Evolutionary conservation across 2,888 invertebrate genomes (phyloP), one percentile per base, ranked within the genome.

Genomic region (Nineta flava): DNA sequence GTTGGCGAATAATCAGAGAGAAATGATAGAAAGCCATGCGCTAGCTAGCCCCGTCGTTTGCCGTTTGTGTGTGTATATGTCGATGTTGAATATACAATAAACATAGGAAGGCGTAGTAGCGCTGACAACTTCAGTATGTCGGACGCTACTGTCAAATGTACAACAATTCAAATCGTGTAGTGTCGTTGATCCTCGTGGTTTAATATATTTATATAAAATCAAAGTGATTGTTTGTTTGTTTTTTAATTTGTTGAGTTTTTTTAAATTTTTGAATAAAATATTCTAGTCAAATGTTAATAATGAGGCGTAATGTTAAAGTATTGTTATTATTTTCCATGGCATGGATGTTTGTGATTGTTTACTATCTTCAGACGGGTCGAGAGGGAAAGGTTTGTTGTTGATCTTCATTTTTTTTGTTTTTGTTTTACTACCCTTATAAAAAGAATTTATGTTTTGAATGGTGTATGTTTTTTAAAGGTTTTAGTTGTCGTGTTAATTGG

Each of bases 281-380:
- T 15, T 38, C 38, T 38, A 38, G 38, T 38, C 48, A 44, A 50
- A 52, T 53, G 51, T 46, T 52, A 51, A 61, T 54, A 55, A 77
- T 77, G 76, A 69, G 76, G 63, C 71, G 77, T 55, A 77, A 77
- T 67, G 70, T 76, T 57, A 77, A 77, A 66, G 70, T 77, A 61
- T 65, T 77, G 59, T 65, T 76, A 56, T 64, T 76, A 54, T 72
- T 77, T 60, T 75, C 75, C 57, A 70, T 73, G 64, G 72, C 73
- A 56, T 77, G 77, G 77, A 76, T 77, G 73, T 76, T 75, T 64
- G 75, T 72, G 58, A 73, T 77, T 61, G 70, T 77, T 65, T 77
- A 75, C 67, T 77, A 77, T 62, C 69, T 76, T 54, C 76, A 76
- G 63, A 70, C 71, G 51, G 71, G 71, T 54, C 66, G 69, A 57